These are phyloP conservation scores for Zeugodacus cucurbitae DNA, from an alignment of 1,140 invertebrate species.

Conservation along the genomic window DNA sequence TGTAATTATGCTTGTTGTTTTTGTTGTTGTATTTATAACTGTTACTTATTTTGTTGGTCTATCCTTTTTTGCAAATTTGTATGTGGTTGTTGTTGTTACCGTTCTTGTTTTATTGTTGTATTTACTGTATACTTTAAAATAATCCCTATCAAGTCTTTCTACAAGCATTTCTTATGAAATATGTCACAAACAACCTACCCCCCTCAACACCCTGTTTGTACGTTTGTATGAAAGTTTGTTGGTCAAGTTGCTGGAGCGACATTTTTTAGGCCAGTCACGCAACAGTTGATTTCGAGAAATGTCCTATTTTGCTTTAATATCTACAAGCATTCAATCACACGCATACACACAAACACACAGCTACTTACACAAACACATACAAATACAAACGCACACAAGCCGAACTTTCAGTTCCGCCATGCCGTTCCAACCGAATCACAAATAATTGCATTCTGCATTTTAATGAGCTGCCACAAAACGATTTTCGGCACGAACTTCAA, in stretches of 20 bases:
- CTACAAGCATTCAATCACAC: not conserved
- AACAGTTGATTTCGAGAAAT: conserved; percentile 38
- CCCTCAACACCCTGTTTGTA: not conserved
- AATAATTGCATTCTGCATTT: conserved; percentile 39
- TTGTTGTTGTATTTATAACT: too few relatives aligned
- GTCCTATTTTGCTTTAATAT: not conserved
- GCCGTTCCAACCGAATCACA: conserved; percentile 2
- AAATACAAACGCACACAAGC: not conserved
- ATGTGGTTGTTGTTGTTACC: too few relatives aligned
- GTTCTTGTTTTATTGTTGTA: too few relatives aligned
- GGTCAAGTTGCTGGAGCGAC: not conserved
- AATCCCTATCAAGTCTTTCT: not conserved
- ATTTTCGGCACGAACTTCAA: conserved; percentile 32
- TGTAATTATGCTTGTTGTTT: too few relatives aligned
- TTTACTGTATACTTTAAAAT: not conserved
- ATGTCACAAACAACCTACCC: too few relatives aligned
- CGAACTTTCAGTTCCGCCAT: not conserved
- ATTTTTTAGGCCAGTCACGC: conserved; percentile 28
- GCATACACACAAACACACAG: not conserved
- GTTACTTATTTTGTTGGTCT: too few relatives aligned
- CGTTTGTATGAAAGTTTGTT: not conserved
- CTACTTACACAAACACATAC: not conserved
- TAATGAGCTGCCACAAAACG: conserved; percentile 38
- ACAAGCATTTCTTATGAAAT: not conserved
- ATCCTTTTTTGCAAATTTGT: too few relatives aligned